phyloP scores from a whole-genome alignment of 1,140 invertebrate genomes.

The Orius laevigatus region DNA sequence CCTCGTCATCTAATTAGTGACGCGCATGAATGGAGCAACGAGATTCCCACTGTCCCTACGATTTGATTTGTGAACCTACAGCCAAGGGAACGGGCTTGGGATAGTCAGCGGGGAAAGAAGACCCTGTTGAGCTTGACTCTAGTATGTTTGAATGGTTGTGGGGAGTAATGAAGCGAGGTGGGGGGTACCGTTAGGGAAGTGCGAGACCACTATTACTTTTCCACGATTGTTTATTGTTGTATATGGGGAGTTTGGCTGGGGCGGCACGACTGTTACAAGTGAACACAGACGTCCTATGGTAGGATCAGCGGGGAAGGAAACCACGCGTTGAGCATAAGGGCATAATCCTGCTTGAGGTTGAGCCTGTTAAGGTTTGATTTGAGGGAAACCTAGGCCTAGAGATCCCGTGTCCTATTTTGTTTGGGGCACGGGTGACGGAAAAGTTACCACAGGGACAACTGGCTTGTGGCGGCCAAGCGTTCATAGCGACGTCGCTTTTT shows the following conservation, averaged over 20 bases:
- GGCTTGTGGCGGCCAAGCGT: slow-evolving; percentile 69
- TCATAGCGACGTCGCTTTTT: slow-evolving; percentile 72
- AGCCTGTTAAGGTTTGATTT: slow-evolving; percentile 59
- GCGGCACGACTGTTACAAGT: slow-evolving; percentile 62
- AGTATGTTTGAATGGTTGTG: slow-evolving; percentile 66
- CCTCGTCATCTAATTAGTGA: too few species aligned
- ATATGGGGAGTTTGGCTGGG: slow-evolving; percentile 70
- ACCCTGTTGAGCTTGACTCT: slow-evolving; percentile 71
- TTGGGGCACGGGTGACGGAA: slow-evolving; percentile 66
- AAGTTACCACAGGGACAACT: slow-evolving; percentile 76
- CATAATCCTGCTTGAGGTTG: slow-evolving; percentile 62
- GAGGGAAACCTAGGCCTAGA: slow-evolving; percentile 64
- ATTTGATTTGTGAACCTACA: too few species aligned
- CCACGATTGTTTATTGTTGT: too few species aligned
- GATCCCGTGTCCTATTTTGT: slow-evolving; percentile 58
- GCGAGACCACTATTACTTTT: too few species aligned
- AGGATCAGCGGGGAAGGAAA: slow-evolving; percentile 72
- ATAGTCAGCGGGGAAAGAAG: slow-evolving; percentile 24
- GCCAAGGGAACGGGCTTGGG: slow-evolving; percentile 42
- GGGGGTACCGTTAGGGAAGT: slow-evolving; percentile 53
- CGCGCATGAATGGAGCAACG: too few species aligned
- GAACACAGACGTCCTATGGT: slow-evolving; percentile 77
- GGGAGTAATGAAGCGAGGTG: slow-evolving; percentile 63
- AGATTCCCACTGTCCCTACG: too few species aligned
- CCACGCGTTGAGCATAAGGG: slow-evolving; percentile 68